Evolutionary conservation across 2,888 invertebrate genomes (phyloP).

Genomic region (Teleogryllus oceanicus): DNA sequence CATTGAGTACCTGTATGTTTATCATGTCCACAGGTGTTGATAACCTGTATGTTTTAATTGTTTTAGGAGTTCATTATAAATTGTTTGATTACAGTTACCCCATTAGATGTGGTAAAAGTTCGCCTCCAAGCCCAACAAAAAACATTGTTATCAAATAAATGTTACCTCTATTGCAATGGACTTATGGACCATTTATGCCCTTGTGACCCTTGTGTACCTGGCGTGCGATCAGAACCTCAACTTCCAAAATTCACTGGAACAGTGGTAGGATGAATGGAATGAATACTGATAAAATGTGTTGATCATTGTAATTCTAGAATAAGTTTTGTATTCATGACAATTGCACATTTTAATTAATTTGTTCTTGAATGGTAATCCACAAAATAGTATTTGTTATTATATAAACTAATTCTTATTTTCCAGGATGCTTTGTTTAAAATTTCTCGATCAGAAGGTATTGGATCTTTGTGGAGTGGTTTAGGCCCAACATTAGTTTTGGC

Average conservation of each 20-base stretch:
- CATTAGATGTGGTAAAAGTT: slow-evolving; percentile 98
- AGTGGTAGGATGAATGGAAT: slow-evolving; percentile 45
- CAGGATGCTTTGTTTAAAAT: slow-evolving; percentile 97
- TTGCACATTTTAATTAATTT: not conserved
- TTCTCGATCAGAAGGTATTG: slow-evolving; percentile 78
- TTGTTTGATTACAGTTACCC: slow-evolving; percentile 75
- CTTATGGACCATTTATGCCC: slow-evolving; percentile 97
- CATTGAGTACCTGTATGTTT: slow-evolving; percentile 24
- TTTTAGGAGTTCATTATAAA: slow-evolving; percentile 25
- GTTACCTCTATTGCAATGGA: slow-evolving; percentile 96
- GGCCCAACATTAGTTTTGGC: slow-evolving; percentile 94
- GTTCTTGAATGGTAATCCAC: too few species aligned
- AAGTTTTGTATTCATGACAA: not conserved
- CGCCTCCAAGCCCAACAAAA: slow-evolving; percentile 93
- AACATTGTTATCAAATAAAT: slow-evolving; percentile 73
- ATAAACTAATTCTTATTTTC: not conserved
- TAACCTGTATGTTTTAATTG: slow-evolving; percentile 23
- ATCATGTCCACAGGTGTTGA: slow-evolving; percentile 23
- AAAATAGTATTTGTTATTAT: too few species aligned
- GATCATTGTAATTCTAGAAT: not conserved
- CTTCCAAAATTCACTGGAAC: slow-evolving; percentile 65
- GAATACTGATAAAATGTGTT: not conserved
- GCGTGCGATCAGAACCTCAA: slow-evolving; percentile 41
- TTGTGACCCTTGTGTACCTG: slow-evolving; percentile 55
- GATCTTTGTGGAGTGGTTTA: slow-evolving; percentile 94